phyloP scores from a whole-genome alignment of 1,140 invertebrate species.

The Halesus radiatus region DNA sequence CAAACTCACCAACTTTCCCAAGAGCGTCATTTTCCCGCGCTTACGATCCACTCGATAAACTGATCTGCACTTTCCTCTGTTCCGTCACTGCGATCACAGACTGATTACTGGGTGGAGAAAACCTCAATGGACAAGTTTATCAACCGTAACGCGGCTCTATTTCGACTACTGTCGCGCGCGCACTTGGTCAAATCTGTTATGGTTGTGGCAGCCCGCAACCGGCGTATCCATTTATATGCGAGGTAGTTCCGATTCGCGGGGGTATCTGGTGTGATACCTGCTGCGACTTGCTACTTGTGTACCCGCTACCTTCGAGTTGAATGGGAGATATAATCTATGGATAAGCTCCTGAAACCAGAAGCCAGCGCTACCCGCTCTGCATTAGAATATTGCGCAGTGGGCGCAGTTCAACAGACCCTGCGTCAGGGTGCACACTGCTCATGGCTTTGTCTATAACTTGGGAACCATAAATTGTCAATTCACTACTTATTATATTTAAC shows the following conservation, averaged over 20 bases:
- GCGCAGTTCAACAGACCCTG: no score
- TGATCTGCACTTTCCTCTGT: conserved; percentile 34
- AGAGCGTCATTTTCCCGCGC: conserved; percentile 40
- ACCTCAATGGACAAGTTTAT: background rate
- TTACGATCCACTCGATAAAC: conserved; percentile 14
- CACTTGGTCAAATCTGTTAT: conserved; percentile 21
- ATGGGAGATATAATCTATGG: no score
- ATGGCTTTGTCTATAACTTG: no score
- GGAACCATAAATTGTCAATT: no score
- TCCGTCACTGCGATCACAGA: conserved; percentile 8
- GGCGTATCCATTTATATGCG: conserved; percentile 28
- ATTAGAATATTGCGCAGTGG: no score
- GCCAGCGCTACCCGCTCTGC: no score
- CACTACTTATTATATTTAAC: no score
- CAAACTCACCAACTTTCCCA: conserved; percentile 51
- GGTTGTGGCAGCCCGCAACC: background rate
- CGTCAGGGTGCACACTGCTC: no score
- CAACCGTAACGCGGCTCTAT: conserved; percentile 31
- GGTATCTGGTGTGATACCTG: no score
- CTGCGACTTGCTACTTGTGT: no score
- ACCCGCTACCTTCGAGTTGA: no score
- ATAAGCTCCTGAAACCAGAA: no score
- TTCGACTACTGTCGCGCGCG: conserved; percentile 23
- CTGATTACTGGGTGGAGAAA: conserved; percentile 1
- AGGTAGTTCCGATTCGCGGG: conserved; percentile 11